phyloP scores from a whole-genome alignment of 2,113 vertebrate species.

The Phaethornis superciliosus region DNA sequence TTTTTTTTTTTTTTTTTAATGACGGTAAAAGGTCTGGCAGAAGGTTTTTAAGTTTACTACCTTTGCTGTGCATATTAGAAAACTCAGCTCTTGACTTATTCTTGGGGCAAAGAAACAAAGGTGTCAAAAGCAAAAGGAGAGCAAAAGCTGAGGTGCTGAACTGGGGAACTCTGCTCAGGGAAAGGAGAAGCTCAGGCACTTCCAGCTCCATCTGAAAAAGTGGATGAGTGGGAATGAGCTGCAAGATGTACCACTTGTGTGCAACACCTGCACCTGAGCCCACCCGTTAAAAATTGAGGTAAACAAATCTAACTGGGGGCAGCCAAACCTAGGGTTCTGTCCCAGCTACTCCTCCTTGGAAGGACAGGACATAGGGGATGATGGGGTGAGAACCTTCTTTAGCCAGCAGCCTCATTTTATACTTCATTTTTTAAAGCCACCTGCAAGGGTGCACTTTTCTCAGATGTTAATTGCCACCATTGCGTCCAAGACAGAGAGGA shows the following conservation, averaged over 20 bases:
- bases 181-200: not conserved
- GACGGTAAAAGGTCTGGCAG: not conserved
- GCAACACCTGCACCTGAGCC: not conserved
- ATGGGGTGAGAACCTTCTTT: not conserved
- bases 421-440: not conserved
- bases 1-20: not conserved
- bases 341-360: not conserved
- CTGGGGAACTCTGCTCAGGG: no score
- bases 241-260: not conserved
- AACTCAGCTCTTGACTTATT: not conserved
- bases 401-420: not conserved
- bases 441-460: not conserved
- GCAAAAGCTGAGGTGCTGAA: not conserved
- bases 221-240: no score
- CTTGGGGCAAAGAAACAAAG: not conserved
- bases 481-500: not conserved
- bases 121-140: not conserved
- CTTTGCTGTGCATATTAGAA: not conserved
- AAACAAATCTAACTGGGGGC: not conserved
- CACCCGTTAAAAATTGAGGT: not conserved
- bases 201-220: not conserved
- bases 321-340: not conserved
- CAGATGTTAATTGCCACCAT: not conserved
- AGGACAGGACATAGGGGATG: not conserved
- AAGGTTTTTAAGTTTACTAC: not conserved